phyloP scores from a whole-genome alignment of 2,888 invertebrate species.

The Cerastis leucographa region DNA sequence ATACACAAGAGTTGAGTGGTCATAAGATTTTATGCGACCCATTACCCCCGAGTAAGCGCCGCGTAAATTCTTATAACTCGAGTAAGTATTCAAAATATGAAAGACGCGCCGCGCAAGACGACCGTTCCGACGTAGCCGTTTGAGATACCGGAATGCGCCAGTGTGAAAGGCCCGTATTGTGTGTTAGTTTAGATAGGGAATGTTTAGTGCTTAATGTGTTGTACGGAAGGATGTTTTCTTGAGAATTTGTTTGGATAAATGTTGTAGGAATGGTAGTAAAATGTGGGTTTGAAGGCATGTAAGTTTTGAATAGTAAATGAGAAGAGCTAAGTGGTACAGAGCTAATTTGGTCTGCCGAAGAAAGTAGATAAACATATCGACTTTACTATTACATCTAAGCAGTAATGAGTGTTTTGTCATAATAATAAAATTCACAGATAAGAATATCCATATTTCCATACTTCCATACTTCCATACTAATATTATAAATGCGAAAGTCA shows the following conservation, averaged over 20 bases:
- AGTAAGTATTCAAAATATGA: slow-evolving; percentile 89
- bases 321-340: neutral
- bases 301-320: slow-evolving; percentile 11
- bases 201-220: slow-evolving; percentile 63
- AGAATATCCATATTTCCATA: no score
- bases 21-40: slow-evolving; percentile 88
- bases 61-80: slow-evolving; percentile 90
- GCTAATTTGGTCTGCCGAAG: neutral
- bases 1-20: slow-evolving; percentile 88
- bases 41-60: slow-evolving; percentile 87
- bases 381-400: neutral
- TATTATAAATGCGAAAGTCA: no score
- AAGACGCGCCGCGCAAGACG: slow-evolving; percentile 72
- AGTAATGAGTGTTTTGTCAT: neutral
- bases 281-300: slow-evolving; percentile 2
- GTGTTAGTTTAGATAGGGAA: slow-evolving; percentile 63
- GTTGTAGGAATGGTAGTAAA: slow-evolving; percentile 31
- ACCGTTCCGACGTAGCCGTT: slow-evolving; percentile 59
- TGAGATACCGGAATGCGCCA: slow-evolving; percentile 63
- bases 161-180: slow-evolving; percentile 62
- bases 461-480: no score
- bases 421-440: neutral
- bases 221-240: slow-evolving; percentile 58
- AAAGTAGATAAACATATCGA: neutral
- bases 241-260: slow-evolving; percentile 58